Percentiles rank a stretch among this genome's conserved stretches.
Conservation (phyloP, 2,888 invertebrate genomes). For the Folsomia manolachei region DNA sequence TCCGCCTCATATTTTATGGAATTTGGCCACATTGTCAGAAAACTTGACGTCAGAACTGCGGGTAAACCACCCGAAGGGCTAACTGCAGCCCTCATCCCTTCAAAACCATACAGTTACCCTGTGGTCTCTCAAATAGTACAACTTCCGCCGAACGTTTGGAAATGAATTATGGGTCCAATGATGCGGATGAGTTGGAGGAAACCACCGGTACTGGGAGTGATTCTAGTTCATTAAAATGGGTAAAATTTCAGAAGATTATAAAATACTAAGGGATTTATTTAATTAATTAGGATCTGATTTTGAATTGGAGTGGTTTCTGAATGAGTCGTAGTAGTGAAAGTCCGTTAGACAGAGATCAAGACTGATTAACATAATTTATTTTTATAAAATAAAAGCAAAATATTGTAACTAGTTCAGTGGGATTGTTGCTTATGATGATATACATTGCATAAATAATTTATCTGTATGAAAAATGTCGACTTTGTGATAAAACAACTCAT, state of each 20-base stretch:
- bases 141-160: constrained; percentile 7
- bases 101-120: constrained; percentile 15
- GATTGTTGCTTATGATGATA: not conserved
- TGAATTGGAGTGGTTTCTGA: not conserved
- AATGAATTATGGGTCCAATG: constrained; percentile 9
- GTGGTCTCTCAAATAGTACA: not conserved
- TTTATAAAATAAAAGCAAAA: not conserved
- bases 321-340: not conserved
- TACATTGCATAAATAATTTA: not conserved
- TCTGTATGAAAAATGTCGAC: not conserved
- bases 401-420: not conserved
- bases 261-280: no score
- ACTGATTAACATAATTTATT: not conserved
- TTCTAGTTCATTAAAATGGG: constrained; percentile 48
- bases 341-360: constrained; percentile 5
- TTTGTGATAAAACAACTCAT: not conserved
- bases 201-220: constrained; percentile 42
- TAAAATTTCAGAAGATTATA: no score
- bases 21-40: no score
- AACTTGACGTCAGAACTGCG: no score
- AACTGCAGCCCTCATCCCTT: no score
- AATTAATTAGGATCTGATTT: no score
- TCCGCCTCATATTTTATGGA: no score
- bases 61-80: no score
- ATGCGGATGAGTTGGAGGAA: constrained; percentile 27